A percentile compares a stretch with the other conserved stretches of the same genome.
These are phyloP conservation scores for Adelphocoris suturalis DNA, from an alignment of 2,888 invertebrate species.

Conservation along the genomic window DNA sequence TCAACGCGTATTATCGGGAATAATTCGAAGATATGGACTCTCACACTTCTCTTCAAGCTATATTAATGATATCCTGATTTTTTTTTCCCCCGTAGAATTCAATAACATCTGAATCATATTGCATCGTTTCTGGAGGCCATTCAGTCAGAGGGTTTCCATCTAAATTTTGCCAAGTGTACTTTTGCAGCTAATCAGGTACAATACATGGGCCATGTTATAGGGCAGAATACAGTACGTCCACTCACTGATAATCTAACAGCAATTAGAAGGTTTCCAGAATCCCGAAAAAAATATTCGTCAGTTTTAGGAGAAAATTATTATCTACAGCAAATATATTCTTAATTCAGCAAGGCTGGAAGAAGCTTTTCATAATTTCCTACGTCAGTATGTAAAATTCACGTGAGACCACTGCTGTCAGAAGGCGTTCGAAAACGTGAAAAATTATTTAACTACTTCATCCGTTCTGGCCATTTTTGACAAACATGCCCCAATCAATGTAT, in stretches of 20 bases:
- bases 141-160: constrained; percentile 19
- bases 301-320: constrained; percentile 51
- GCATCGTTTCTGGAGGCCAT: constrained; percentile 5
- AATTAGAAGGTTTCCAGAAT: constrained; percentile 32
- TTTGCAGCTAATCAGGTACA: constrained; percentile 38
- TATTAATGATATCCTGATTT: constrained; percentile 49
- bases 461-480: constrained; percentile 40
- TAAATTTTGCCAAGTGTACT: constrained; percentile 56
- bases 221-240: constrained; percentile 46
- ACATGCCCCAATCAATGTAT: constrained; percentile 32
- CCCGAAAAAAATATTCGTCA: constrained; percentile 53
- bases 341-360: constrained; percentile 12
- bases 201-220: constrained; percentile 53
- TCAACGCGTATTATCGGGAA: constrained; percentile 30
- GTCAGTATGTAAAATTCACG: constrained; percentile 12
- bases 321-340: constrained; percentile 57
- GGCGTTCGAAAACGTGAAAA: constrained; percentile 9
- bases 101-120: constrained; percentile 30
- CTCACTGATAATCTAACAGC: constrained; percentile 37
- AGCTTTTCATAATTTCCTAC: constrained; percentile 46
- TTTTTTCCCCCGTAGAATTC: constrained; percentile 17
- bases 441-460: not conserved
- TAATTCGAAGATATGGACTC: constrained; percentile 19
- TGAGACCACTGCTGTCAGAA: constrained; percentile 26
- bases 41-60: not conserved